Conservation (phyloP, 2,113 vertebrate species). For the Kryptolebias marmoratus region DNA sequence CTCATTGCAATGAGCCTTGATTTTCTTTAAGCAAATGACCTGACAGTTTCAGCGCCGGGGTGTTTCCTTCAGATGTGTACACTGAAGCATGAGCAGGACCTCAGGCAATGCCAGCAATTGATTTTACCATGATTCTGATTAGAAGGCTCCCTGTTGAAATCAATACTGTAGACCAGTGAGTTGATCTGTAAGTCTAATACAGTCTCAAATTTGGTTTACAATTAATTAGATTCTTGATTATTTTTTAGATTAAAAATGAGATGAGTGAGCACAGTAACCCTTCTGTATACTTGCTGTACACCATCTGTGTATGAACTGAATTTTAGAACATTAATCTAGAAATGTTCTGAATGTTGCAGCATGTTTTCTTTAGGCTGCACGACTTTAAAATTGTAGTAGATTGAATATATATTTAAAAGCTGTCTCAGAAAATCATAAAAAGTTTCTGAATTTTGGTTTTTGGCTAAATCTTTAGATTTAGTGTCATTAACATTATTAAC, state of each 20-base stretch:
- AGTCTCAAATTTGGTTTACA: conserved; percentile 66
- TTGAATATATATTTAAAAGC: not conserved
- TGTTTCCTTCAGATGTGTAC: conserved; percentile 71
- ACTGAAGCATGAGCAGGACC: conserved; percentile 73
- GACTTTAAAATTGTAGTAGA: not conserved
- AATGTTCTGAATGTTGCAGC: not conserved
- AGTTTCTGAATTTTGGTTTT: not conserved
- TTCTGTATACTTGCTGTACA: not conserved
- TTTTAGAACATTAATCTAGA: not conserved
- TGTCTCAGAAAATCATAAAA: not conserved
- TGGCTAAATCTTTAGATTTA: not conserved
- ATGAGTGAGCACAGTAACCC: conserved; percentile 36
- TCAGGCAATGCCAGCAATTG: conserved; percentile 73
- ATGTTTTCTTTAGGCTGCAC: not conserved
- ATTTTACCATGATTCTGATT: conserved; percentile 79
- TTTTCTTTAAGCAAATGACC: conserved; percentile 69
- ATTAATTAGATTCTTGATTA: conserved; percentile 64
- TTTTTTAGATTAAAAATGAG: conserved; percentile 62
- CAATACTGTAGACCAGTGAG: conserved; percentile 73
- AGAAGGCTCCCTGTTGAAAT: conserved; percentile 71
- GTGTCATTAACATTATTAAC: not conserved
- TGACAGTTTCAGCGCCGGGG: conserved; percentile 54
- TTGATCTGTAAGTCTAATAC: conserved; percentile 65
- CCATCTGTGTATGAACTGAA: not conserved
- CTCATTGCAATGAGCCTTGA: conserved; percentile 44